Conservation (phyloP, 2,888 invertebrate species). For the Heterodera filipjevi region DNA sequence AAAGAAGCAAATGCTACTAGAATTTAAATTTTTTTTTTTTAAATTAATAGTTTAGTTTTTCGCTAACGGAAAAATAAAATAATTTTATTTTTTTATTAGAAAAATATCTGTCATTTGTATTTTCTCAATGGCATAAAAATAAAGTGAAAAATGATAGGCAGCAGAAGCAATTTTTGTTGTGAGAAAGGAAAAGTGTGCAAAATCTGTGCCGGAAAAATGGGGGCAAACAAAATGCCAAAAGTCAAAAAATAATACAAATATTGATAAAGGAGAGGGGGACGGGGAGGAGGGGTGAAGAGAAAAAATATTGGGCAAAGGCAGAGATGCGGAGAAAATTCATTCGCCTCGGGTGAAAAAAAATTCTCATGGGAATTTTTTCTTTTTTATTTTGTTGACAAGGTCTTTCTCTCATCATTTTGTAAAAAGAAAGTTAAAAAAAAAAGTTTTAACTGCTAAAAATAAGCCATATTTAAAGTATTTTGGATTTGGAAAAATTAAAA, state of each 20-base stretch:
- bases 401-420: no score
- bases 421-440: background rate
- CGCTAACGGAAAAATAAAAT: background rate
- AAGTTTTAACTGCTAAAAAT: background rate
- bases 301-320: background rate
- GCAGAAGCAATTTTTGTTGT: background rate
- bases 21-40: no score
- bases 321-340: background rate
- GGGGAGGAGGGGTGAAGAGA: background rate
- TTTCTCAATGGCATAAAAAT: background rate
- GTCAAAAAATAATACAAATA: background rate
- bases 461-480: no score
- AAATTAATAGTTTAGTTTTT: background rate
- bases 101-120: background rate
- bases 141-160: background rate
- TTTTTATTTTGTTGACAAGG: background rate
- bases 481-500: no score
- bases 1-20: background rate
- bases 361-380: background rate
- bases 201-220: background rate
- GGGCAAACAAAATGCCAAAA: background rate
- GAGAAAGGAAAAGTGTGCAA: background rate
- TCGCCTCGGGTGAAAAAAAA: background rate
- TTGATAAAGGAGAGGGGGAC: background rate
- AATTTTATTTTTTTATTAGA: background rate